Evolutionary conservation across 2,888 invertebrate species (phyloP).

Genomic region (Stenotaenia linearis): DNA sequence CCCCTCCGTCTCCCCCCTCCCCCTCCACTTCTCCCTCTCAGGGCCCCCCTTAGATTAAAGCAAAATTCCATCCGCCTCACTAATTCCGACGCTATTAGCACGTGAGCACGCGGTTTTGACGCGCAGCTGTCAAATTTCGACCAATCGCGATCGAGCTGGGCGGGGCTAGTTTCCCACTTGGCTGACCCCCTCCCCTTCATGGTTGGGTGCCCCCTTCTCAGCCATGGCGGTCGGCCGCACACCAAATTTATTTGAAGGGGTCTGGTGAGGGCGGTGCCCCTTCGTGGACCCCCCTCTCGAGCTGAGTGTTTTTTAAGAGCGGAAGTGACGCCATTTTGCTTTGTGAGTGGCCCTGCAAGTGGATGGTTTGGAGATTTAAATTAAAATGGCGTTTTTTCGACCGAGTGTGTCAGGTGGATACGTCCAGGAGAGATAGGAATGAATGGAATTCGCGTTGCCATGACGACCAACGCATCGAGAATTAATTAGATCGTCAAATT

Average conservation of each 20-base stretch:
- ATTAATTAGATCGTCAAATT: not conserved
- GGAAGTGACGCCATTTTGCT: not conserved
- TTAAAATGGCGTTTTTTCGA: not conserved
- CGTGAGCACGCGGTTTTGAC: constrained; percentile 12
- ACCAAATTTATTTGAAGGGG: constrained; percentile 27
- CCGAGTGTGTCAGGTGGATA: not conserved
- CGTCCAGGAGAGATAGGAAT: not conserved
- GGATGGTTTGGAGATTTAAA: not conserved
- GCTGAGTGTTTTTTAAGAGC: not conserved
- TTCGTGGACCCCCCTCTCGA: not conserved
- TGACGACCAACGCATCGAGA: not conserved
- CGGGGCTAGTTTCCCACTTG: not conserved
- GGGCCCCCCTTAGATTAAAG: constrained; percentile 33
- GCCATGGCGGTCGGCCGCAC: constrained; percentile 21
- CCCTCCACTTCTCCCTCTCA: not conserved
- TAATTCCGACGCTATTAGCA: constrained; percentile 36
- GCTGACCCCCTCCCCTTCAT: not conserved
- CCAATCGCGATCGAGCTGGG: not conserved
- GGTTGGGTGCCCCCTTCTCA: not conserved
- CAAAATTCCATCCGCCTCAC: constrained; percentile 36
- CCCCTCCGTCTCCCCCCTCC: not conserved
- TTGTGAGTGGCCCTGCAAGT: not conserved
- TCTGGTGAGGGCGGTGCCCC: not conserved
- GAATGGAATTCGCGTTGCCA: not conserved
- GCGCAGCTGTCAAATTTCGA: not conserved